Evolutionary conservation across 2,113 vertebrate genomes (phyloP).

Genomic region (Gallinago undulata): DNA sequence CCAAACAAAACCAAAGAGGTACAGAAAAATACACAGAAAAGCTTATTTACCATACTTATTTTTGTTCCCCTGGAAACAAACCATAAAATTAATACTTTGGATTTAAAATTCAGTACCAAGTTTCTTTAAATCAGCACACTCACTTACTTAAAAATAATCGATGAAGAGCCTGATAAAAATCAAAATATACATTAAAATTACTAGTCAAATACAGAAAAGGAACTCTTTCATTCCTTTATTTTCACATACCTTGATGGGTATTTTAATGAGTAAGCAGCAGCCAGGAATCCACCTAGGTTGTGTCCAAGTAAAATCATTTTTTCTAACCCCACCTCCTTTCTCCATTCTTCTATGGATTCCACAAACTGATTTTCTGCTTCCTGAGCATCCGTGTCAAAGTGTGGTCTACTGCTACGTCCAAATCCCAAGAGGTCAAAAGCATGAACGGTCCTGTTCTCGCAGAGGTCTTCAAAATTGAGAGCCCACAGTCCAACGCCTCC

Average conservation of each 20-base stretch:
- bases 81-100: neutral
- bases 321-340: slow-evolving; percentile 82
- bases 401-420: slow-evolving; percentile 90
- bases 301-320: slow-evolving; percentile 92
- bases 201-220: neutral
- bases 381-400: slow-evolving; percentile 81
- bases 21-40: neutral
- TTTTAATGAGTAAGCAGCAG: slow-evolving; percentile 87
- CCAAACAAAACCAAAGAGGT: neutral
- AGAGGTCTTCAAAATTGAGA: slow-evolving; percentile 90
- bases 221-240: neutral
- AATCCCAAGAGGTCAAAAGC: slow-evolving; percentile 93
- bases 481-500: slow-evolving; percentile 93
- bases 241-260: slow-evolving; percentile 85
- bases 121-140: neutral
- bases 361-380: slow-evolving; percentile 92
- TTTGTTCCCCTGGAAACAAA: neutral
- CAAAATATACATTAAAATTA: neutral
- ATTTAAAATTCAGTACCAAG: neutral
- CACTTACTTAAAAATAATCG: neutral
- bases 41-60: neutral
- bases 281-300: slow-evolving; percentile 93
- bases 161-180: neutral
- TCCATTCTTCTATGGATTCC: slow-evolving; percentile 93
- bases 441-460: slow-evolving; percentile 82